Base-by-base conservation (phyloP, 2,888 invertebrate species). In the Rhyacophila evoluta region DNA sequence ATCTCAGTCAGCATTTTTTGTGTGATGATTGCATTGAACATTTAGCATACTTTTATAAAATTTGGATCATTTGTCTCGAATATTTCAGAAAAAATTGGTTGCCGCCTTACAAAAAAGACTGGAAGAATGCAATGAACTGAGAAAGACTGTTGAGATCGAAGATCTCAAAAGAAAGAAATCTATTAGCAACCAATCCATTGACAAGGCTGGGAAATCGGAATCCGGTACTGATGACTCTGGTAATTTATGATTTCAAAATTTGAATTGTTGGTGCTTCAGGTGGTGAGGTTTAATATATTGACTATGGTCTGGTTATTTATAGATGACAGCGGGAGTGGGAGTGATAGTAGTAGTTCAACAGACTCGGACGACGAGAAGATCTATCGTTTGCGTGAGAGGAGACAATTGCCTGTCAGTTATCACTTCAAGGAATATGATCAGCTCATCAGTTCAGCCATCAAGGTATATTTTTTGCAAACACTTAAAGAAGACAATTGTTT, bases 341-440 rank as follows among this genome's bases (percentile, higher is more conserved):
- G 83, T 75, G 74, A 75, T 8, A 77, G 79, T 12, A 86, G 86
- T 78, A 88, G 87, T 0, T 88, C 87, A 81, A 89, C 89, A 79
- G 92, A 93, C 27, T 91, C 90, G 74, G 92, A 93, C 77, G 94
- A 93, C 83, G 96, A 95, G 10, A 89, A 86, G 3, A 94, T 96
- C 83, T 97, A 97, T 88, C 94, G 97, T 79, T 88, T 97, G 83
- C 91, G 98, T 15, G 94, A 95, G 84, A 92, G 97, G 15, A 90
- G 94, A 0, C 93, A 94, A 84, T 92, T 95, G 68, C 95, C 94
- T 83, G 94, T 96, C 77, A 96, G 95, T 86, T 95, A 95, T 85
- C 92, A 94, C 82, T 95, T 97, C 83, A 95, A 96, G 85, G 98
- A 98, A 86, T 99, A 96, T 88, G 99, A 99, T 86, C 95, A 98